phyloP scores from a whole-genome alignment of 1,140 invertebrate genomes.

The Phocides pigmalion region DNA sequence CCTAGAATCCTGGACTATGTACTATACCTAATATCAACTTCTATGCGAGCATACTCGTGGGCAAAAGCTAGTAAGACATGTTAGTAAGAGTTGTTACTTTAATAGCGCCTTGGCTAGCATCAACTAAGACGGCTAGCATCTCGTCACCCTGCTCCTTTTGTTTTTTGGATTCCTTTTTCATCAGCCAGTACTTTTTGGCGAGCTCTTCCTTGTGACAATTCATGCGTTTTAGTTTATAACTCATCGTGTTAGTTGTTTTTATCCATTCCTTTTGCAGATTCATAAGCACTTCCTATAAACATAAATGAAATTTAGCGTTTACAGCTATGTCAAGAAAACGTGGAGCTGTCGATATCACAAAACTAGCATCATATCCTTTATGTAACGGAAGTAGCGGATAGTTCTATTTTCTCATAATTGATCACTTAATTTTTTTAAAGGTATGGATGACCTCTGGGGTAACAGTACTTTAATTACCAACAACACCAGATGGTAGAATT shows the following conservation, averaged over 20 bases:
- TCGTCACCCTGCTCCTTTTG: conserved; percentile 44
- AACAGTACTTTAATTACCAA: no score
- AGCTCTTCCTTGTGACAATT: conserved; percentile 60
- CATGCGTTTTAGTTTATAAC: conserved; percentile 58
- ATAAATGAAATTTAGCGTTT: conserved; percentile 14
- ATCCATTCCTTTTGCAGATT: conserved; percentile 68
- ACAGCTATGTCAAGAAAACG: no score
- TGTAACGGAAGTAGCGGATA: no score
- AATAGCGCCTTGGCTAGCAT: conserved; percentile 64
- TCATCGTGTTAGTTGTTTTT: conserved; percentile 53
- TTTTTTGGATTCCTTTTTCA: conserved; percentile 63
- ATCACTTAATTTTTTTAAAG: no score
- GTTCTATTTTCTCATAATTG: no score
- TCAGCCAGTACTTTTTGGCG: conserved; percentile 58
- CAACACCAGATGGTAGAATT: no score
- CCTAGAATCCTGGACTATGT: not conserved
- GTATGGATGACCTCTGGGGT: no score
- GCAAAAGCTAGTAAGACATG: no score
- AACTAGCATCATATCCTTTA: no score
- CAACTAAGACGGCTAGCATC: conserved; percentile 60
- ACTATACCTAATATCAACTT: not conserved
- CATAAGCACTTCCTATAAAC: conserved; percentile 53
- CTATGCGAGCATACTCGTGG: no score
- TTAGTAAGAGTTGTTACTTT: conserved; percentile 44
- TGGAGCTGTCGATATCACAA: no score